Conservation (phyloP, 2,797 vertebrate species). For the Simalia tracyae region DNA sequence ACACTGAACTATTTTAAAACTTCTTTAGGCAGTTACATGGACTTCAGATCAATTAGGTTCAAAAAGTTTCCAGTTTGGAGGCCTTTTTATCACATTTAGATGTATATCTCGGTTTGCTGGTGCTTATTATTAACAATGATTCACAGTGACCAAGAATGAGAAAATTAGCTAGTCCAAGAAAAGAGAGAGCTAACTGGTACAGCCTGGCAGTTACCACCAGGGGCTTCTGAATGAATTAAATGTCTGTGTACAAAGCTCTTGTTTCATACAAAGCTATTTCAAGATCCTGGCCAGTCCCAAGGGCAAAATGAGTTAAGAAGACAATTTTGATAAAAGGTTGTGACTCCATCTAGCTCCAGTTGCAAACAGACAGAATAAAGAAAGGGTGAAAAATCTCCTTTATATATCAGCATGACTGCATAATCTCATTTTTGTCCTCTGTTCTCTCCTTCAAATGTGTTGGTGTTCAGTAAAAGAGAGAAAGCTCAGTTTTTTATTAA, state of each 20-base stretch:
- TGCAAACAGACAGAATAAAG: not conserved
- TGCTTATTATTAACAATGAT: constrained; percentile 45
- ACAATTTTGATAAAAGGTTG: constrained; percentile 36
- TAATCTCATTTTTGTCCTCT: constrained; percentile 4
- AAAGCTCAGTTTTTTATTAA: not conserved
- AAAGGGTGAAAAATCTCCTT: constrained; percentile 4
- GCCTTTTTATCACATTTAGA: constrained; percentile 4
- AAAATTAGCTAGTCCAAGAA: constrained; percentile 26
- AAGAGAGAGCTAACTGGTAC: constrained; percentile 40
- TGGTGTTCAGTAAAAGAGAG: too few species aligned
- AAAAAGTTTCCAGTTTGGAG: constrained; percentile 17
- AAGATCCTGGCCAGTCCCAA: constrained; percentile 31
- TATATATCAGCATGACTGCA: not conserved
- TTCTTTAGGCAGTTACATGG: constrained; percentile 11
- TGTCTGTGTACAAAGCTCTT: constrained; percentile 27
- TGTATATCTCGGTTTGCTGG: constrained; percentile 38
- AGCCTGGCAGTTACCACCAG: constrained; percentile 38
- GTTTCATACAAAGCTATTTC: constrained; percentile 20
- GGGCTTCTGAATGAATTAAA: constrained; percentile 28
- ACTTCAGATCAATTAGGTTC: constrained; percentile 47
- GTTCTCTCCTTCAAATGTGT: not conserved
- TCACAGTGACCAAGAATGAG: constrained; percentile 36
- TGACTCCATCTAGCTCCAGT: not conserved
- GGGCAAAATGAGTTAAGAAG: constrained; percentile 34
- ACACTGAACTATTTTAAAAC: constrained; percentile 35